These are phyloP conservation scores for Eidolon dupreanum DNA, from an alignment of 2,797 vertebrate species.

Conservation along the genomic window DNA sequence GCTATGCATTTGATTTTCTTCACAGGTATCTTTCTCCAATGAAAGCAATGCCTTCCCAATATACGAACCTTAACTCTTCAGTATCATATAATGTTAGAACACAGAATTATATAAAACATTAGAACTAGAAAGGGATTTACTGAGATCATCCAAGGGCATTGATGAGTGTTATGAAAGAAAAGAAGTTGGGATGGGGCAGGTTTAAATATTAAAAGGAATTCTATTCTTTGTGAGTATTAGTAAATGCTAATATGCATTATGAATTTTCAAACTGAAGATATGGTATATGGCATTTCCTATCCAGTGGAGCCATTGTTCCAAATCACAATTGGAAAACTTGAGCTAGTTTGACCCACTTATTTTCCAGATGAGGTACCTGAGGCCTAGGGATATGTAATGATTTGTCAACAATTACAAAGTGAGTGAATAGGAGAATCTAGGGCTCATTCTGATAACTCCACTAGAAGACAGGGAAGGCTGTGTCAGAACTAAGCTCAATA, in stretches of 20 bases:
- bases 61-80: neutral
- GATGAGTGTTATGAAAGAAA: neutral
- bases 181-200: neutral
- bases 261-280: neutral
- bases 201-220: neutral
- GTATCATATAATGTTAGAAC: neutral
- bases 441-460: neutral
- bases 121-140: neutral
- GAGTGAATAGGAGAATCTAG: neutral
- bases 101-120: neutral
- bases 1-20: neutral
- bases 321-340: neutral
- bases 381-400: neutral
- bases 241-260: neutral
- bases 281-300: neutral
- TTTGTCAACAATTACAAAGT: neutral
- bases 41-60: neutral
- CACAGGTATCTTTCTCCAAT: neutral
- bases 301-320: neutral
- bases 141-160: neutral
- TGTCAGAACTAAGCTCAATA: neutral
- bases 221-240: neutral
- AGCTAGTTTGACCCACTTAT: neutral
- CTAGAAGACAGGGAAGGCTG: neutral
- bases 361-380: neutral